Percentiles rank a stretch among this genome's conserved stretches.
phyloP scores from a whole-genome alignment of 2,888 invertebrate species.

The Temnothorax unifasciatus region DNA sequence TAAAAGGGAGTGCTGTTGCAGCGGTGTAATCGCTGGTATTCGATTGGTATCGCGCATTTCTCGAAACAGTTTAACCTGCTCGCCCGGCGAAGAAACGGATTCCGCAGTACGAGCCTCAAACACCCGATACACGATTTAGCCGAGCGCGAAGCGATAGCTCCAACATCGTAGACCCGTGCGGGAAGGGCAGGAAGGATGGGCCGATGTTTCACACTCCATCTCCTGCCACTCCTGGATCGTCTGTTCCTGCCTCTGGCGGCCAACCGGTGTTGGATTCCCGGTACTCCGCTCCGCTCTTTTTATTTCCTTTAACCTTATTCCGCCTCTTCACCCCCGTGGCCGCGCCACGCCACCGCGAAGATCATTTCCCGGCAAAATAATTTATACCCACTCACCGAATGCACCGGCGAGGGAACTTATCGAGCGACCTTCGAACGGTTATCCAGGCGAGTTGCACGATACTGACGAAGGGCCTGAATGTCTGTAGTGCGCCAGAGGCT shows the following conservation, averaged over 20 bases:
- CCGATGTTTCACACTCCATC: conserved; percentile 82
- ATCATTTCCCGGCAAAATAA: conserved; percentile 76
- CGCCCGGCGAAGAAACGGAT: conserved; percentile 47
- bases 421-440: conserved; percentile 57
- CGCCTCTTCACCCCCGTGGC: conserved; percentile 33
- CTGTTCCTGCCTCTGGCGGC: conserved; percentile 71
- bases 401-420: conserved; percentile 55
- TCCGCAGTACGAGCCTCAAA: conserved; percentile 48
- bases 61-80: conserved; percentile 40
- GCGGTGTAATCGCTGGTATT: conserved; percentile 34
- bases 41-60: conserved; percentile 38
- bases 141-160: conserved; percentile 65
- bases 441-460: conserved; percentile 22
- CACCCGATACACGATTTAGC: conserved; percentile 64
- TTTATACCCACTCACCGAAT: conserved; percentile 69
- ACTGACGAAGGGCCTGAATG: conserved; percentile 42
- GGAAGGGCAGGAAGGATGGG: conserved; percentile 77
- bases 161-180: conserved; percentile 65
- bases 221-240: conserved; percentile 78
- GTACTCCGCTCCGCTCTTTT: conserved; percentile 68
- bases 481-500: conserved; percentile 35
- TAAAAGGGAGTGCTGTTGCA: conserved; percentile 3
- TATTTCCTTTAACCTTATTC: conserved; percentile 65
- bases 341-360: conserved; percentile 59
- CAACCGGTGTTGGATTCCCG: conserved; percentile 73